Evolutionary conservation across 2,888 invertebrate genomes (phyloP).

Genomic region (Calameuta pallipes): DNA sequence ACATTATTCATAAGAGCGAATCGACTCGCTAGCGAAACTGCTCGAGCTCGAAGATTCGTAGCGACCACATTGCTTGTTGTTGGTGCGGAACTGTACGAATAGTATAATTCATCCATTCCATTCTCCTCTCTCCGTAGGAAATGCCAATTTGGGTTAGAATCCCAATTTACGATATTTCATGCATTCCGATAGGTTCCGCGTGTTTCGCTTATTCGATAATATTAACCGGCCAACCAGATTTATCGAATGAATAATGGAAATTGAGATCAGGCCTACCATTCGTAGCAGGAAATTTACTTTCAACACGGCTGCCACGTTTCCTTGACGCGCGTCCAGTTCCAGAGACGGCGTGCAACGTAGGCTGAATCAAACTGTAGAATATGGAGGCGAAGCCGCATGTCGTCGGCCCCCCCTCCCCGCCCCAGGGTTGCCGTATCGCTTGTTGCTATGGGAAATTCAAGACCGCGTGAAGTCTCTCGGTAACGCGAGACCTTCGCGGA

Average conservation of each 20-base stretch:
- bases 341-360: neutral
- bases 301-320: neutral
- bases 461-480: conserved; percentile 12
- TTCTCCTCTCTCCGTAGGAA: neutral
- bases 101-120: neutral
- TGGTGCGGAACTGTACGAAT: neutral
- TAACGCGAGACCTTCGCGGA: conserved; percentile 32
- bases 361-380: conserved; percentile 3
- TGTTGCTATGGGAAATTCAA: conserved; percentile 39
- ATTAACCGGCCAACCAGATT: neutral
- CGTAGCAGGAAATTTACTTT: neutral
- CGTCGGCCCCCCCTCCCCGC: neutral
- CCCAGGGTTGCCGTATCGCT: neutral
- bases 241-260: neutral
- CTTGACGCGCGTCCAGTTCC: neutral
- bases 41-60: neutral
- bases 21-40: neutral
- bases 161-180: neutral
- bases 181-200: neutral
- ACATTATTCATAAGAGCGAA: neutral
- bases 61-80: neutral
- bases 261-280: neutral
- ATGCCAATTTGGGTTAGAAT: neutral
- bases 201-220: neutral
- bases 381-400: neutral